These are phyloP conservation scores for Sinelater perroti DNA, from an alignment of 2,888 invertebrate species.

Conservation along the genomic window DNA sequence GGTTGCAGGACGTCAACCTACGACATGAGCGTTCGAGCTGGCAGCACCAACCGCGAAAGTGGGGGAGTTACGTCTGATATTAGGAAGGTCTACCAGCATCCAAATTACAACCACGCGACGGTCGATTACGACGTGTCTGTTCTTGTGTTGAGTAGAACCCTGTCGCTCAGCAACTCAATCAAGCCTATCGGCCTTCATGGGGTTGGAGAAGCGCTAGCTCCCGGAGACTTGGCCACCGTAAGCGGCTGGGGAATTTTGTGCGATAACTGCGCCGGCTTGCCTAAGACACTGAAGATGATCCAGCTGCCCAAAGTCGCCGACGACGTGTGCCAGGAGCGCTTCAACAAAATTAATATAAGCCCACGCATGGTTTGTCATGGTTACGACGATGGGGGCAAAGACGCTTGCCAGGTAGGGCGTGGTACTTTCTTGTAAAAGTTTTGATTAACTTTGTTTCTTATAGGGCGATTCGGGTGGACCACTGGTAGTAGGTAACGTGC, in stretches of 20 bases:
- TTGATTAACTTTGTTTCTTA: too few species aligned
- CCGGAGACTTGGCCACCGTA: slow-evolving; percentile 11
- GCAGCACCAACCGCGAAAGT: not conserved
- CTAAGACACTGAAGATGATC: slow-evolving; percentile 49
- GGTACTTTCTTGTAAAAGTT: too few species aligned
- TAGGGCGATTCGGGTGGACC: too few species aligned
- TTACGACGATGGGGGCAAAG: slow-evolving; percentile 4
- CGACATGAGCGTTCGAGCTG: too few species aligned
- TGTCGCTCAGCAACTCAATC: not conserved
- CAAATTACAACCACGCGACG: not conserved
- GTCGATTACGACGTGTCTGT: slow-evolving; percentile 11
- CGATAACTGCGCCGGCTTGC: slow-evolving; percentile 43
- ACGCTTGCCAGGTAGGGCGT: slow-evolving; percentile 9
- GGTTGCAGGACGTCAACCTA: too few species aligned
- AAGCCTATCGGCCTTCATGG: not conserved
- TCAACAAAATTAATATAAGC: slow-evolving; percentile 1
- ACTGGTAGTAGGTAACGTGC: too few species aligned
- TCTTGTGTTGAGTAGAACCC: not conserved
- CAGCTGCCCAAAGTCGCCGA: slow-evolving; percentile 48
- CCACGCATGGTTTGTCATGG: slow-evolving; percentile 15
- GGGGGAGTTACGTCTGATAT: slow-evolving; percentile 5
- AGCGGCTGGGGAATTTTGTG: slow-evolving; percentile 29
- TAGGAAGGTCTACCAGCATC: not conserved
- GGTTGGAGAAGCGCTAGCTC: not conserved
- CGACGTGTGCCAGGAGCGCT: slow-evolving; percentile 44